A percentile compares a stretch with the other conserved stretches of the same genome.
These are phyloP conservation scores for Daphoenositta chrysoptera DNA, from an alignment of 2,113 vertebrate species.

Conservation along the genomic window DNA sequence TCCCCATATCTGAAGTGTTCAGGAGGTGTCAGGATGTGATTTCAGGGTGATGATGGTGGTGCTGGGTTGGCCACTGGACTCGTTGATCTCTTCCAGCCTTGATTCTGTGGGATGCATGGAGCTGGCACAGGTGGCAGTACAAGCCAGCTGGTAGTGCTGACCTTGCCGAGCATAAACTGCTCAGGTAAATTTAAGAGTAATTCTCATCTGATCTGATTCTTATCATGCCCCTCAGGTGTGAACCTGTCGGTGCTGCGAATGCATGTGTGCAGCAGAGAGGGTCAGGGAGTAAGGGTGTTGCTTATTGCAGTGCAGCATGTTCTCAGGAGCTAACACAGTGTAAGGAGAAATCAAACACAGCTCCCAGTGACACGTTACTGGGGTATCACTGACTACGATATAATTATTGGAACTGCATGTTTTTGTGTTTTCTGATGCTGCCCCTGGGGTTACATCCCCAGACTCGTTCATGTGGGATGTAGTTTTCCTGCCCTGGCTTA, in stretches of 20 bases:
- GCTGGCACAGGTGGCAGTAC: neutral
- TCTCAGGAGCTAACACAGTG: neutral
- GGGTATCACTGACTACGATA: neutral
- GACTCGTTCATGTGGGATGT: neutral
- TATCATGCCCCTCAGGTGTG: neutral
- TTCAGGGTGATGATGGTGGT: neutral
- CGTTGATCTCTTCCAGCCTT: neutral
- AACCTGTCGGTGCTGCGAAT: neutral
- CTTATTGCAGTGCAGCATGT: neutral
- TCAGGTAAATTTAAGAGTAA: neutral
- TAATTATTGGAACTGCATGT: neutral
- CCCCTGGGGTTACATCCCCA: neutral
- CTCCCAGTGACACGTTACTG: neutral
- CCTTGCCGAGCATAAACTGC: neutral
- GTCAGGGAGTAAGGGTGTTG: neutral
- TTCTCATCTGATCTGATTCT: neutral
- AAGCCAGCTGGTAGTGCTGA: constrained; percentile 6
- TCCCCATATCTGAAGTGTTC: neutral
- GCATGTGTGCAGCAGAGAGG: neutral
- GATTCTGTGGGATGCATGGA: neutral
- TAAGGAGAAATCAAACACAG: neutral
- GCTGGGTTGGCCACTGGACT: neutral
- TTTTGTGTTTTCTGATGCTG: neutral
- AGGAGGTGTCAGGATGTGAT: neutral
- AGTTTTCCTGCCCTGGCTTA: neutral